Evolutionary conservation across 2,113 vertebrate genomes (phyloP).

Genomic region (Ageneiosus marmoratus): DNA sequence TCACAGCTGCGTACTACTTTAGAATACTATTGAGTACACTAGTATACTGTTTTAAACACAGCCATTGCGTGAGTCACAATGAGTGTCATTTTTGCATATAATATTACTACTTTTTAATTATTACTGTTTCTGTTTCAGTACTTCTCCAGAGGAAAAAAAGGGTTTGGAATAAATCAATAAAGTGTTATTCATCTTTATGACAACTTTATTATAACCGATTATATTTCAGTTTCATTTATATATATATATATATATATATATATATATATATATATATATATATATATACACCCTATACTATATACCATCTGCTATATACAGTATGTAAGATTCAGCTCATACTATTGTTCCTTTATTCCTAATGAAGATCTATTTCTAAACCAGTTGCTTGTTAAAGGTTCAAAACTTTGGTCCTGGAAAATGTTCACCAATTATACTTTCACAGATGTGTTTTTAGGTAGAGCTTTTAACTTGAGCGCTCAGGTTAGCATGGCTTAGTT

Average conservation of each 20-base stretch:
- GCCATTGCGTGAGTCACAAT: not conserved
- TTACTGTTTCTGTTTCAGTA: too few species aligned
- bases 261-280: too few species aligned
- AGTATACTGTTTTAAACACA: not conserved
- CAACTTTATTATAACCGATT: not conserved
- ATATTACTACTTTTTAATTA: too few species aligned
- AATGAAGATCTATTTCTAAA: not conserved
- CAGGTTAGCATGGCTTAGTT: not conserved
- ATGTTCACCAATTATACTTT: not conserved
- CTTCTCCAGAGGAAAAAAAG: too few species aligned
- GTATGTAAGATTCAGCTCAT: not conserved
- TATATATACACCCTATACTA: too few species aligned
- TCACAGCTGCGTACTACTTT: not conserved
- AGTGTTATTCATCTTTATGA: not conserved
- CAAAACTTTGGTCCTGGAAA: not conserved
- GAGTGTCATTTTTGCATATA: not conserved
- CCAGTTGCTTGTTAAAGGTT: not conserved
- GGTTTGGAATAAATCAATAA: not conserved
- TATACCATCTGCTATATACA: too few species aligned
- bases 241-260: too few species aligned
- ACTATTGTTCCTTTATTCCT: not conserved
- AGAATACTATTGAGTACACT: not conserved
- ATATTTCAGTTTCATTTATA: too few species aligned
- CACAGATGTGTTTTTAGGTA: not conserved
- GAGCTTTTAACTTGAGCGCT: constrained; percentile 1